Conservation (phyloP, 2,797 vertebrate species). For the Sebastolobus altivelis region DNA sequence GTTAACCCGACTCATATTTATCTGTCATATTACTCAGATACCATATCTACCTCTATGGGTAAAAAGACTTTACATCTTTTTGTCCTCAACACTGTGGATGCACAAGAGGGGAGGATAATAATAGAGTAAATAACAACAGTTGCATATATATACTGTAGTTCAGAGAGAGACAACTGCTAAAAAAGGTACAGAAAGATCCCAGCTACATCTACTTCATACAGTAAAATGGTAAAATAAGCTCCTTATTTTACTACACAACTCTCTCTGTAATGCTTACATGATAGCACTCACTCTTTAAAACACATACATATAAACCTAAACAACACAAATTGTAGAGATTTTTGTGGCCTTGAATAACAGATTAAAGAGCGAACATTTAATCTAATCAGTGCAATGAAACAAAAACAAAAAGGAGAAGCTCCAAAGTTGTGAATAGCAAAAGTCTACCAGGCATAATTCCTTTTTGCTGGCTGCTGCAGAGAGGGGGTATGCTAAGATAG, state of each 20-base stretch:
- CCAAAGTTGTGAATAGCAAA: conserved; percentile 87
- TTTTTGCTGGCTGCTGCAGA: conserved; percentile 97
- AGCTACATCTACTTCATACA: conserved; percentile 11
- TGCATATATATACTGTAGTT: conserved; percentile 29
- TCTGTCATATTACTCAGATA: conserved; percentile 84
- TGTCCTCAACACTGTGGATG: conserved; percentile 35
- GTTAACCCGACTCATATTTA: conserved; percentile 88
- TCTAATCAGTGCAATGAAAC: conserved; percentile 78
- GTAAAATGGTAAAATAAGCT: conserved; percentile 19
- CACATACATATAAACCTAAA: conserved; percentile 40
- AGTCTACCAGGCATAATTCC: conserved; percentile 98
- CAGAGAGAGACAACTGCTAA: conserved; percentile 10
- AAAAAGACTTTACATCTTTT: conserved; percentile 45
- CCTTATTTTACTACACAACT: conserved; percentile 21
- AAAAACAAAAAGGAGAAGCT: conserved; percentile 80
- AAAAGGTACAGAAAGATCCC: conserved; percentile 24
- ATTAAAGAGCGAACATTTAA: conserved; percentile 75
- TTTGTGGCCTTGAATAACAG: conserved; percentile 51
- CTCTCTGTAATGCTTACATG: conserved; percentile 14
- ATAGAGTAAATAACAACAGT: conserved; percentile 40
- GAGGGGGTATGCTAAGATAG: conserved; percentile 98
- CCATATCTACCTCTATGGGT: conserved; percentile 73
- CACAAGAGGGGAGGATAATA: not conserved
- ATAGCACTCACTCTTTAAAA: conserved; percentile 26
- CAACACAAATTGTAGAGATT: conserved; percentile 42